Conservation (phyloP, 2,888 invertebrate species). For the Drosophila putrida region DNA sequence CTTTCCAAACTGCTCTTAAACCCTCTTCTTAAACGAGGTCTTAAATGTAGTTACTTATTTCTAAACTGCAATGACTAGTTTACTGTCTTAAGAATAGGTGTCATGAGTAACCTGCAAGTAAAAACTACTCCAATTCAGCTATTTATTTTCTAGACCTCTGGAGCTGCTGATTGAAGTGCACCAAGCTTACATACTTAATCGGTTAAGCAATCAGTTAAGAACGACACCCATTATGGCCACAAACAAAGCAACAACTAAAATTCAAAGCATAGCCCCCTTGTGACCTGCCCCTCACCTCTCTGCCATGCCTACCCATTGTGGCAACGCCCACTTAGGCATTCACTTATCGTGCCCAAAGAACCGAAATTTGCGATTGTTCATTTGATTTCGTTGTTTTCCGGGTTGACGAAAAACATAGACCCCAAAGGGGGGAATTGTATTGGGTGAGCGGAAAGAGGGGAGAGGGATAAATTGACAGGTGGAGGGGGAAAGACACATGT, state of each 20-base stretch:
- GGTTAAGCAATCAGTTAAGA: constrained; percentile 44
- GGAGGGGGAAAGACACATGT: constrained; percentile 41
- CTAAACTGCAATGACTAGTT: too few species aligned
- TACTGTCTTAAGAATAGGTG: too few species aligned
- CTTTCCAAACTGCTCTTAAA: too few species aligned
- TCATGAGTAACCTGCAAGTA: not conserved
- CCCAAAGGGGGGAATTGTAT: not conserved
- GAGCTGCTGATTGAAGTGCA: constrained; percentile 22
- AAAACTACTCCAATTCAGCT: not conserved
- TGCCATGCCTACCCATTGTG: constrained; percentile 9
- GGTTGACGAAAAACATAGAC: constrained; percentile 40
- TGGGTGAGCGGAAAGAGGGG: not conserved
- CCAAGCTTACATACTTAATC: constrained; percentile 5
- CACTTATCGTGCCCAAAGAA: constrained; percentile 38
- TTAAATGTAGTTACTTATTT: too few species aligned
- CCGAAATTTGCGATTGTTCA: constrained; percentile 60
- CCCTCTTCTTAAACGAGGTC: too few species aligned
- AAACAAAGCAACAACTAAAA: constrained; percentile 3
- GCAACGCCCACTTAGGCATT: constrained; percentile 51
- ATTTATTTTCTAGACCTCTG: constrained; percentile 21
- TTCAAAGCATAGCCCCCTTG: not conserved
- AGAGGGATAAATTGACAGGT: constrained; percentile 15
- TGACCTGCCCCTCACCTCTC: not conserved
- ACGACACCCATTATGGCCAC: constrained; percentile 35
- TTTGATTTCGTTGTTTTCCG: constrained; percentile 60